Percentiles rank a stretch among this genome's conserved stretches.
Evolutionary conservation across 2,797 vertebrate genomes (phyloP).

Genomic region (Lutra lutra): DNA sequence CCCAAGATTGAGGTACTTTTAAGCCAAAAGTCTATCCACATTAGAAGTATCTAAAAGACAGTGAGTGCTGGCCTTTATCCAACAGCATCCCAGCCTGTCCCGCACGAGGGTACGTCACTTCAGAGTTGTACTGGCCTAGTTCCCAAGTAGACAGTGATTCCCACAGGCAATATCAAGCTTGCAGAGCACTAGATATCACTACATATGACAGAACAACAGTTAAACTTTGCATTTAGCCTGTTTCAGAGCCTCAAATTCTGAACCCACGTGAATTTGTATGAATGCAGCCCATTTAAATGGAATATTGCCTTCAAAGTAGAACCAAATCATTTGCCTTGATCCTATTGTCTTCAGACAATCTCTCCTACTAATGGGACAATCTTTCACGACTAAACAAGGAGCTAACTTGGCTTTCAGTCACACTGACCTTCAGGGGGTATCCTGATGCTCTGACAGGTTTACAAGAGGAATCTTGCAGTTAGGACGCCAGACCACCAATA

Average conservation of each 20-base stretch:
- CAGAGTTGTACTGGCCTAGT: background rate
- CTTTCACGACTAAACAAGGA: background rate
- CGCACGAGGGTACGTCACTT: rapidly evolving
- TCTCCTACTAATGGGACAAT: background rate
- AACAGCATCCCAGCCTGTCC: background rate
- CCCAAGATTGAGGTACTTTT: background rate
- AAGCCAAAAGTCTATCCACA: background rate
- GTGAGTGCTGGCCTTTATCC: background rate
- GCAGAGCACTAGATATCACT: background rate
- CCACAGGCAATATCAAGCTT: background rate
- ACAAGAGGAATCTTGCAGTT: background rate
- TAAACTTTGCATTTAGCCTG: background rate
- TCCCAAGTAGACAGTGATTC: background rate
- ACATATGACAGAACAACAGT: background rate
- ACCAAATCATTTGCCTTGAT: background rate
- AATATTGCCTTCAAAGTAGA: background rate
- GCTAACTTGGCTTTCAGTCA: background rate
- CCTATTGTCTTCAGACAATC: background rate
- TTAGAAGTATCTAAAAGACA: background rate
- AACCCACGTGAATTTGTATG: background rate
- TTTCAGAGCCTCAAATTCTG: background rate
- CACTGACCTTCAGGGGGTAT: background rate
- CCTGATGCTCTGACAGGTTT: background rate
- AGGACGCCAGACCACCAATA: conserved; percentile 64
- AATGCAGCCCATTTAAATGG: background rate